Conservation (phyloP, 2,113 vertebrate species). For the Corapipo altera region DNA sequence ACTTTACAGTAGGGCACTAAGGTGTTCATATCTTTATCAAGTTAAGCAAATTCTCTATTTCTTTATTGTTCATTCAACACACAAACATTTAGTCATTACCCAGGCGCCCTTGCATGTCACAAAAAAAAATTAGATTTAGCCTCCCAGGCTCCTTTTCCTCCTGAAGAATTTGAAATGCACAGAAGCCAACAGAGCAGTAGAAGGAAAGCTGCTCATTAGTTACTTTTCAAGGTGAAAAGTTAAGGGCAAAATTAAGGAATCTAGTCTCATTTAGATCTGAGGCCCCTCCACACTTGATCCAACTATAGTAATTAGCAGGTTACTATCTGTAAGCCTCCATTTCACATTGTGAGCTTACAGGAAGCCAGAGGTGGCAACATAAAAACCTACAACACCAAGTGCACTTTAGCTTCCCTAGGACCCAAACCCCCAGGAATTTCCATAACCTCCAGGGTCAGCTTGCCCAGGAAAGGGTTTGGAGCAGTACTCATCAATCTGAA, state of each 20-base stretch:
- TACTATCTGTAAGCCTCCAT: neutral
- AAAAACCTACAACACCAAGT: neutral
- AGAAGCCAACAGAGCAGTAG: neutral
- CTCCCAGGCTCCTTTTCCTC: neutral
- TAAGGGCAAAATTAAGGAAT: neutral
- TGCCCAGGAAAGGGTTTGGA: neutral
- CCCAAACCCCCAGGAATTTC: neutral
- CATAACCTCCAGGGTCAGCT: neutral
- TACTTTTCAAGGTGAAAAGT: neutral
- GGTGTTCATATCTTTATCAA: neutral
- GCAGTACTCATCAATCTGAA: neutral
- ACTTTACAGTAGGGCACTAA: neutral
- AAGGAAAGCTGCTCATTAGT: neutral
- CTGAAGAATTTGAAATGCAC: neutral
- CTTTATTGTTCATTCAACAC: conserved; percentile 9
- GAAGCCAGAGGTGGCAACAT: neutral
- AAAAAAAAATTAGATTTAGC: neutral
- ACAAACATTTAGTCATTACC: neutral
- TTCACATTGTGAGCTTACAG: neutral
- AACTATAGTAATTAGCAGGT: neutral
- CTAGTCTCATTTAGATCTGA: neutral
- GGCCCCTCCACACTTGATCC: neutral
- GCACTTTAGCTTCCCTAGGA: neutral
- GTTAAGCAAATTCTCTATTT: conserved; percentile 11
- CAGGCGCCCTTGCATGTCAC: neutral